These are phyloP conservation scores for Drosophila recens DNA, from an alignment of 2,888 invertebrate genomes.

Conservation along the genomic window DNA sequence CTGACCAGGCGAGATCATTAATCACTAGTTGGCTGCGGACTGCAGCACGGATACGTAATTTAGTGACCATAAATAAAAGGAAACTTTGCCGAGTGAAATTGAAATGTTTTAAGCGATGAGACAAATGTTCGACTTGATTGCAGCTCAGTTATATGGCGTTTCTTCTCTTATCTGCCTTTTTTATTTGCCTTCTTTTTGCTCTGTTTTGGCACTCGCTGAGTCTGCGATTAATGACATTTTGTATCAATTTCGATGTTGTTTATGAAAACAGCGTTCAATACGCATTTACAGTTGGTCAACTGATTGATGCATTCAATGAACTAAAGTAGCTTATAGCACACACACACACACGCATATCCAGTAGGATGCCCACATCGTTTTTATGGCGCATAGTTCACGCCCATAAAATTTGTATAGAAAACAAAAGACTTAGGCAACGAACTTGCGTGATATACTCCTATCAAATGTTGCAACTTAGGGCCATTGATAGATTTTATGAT, in stretches of 20 bases:
- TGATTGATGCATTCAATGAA: slow-evolving; percentile 61
- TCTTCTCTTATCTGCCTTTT: neutral
- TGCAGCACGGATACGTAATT: slow-evolving; percentile 74
- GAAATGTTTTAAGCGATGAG: slow-evolving; percentile 81
- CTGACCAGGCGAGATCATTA: slow-evolving; percentile 67
- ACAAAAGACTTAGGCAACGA: slow-evolving; percentile 77
- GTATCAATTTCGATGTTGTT: slow-evolving; percentile 76
- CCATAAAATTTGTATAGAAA: slow-evolving; percentile 36
- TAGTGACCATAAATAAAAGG: slow-evolving; percentile 79
- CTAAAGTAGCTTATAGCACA: slow-evolving; percentile 36
- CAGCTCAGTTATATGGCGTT: slow-evolving; percentile 46
- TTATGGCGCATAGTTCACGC: slow-evolving; percentile 30
- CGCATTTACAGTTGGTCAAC: slow-evolving; percentile 66
- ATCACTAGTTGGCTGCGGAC: slow-evolving; percentile 60
- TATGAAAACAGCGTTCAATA: slow-evolving; percentile 77
- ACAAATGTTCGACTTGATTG: slow-evolving; percentile 78
- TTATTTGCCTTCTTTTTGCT: too few species aligned
- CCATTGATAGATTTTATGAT: slow-evolving; percentile 57
- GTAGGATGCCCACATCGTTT: slow-evolving; percentile 23
- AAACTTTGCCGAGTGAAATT: slow-evolving; percentile 73
- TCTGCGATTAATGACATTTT: slow-evolving; percentile 72
- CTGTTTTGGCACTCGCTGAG: slow-evolving; percentile 57
- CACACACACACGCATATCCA: too few species aligned
- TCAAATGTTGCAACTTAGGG: slow-evolving; percentile 12
- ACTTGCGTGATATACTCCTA: slow-evolving; percentile 41